Evolutionary conservation across 2,797 vertebrate species (phyloP), one percentile per base, ranked within the genome.

Genomic region (Salarias fasciatus): DNA sequence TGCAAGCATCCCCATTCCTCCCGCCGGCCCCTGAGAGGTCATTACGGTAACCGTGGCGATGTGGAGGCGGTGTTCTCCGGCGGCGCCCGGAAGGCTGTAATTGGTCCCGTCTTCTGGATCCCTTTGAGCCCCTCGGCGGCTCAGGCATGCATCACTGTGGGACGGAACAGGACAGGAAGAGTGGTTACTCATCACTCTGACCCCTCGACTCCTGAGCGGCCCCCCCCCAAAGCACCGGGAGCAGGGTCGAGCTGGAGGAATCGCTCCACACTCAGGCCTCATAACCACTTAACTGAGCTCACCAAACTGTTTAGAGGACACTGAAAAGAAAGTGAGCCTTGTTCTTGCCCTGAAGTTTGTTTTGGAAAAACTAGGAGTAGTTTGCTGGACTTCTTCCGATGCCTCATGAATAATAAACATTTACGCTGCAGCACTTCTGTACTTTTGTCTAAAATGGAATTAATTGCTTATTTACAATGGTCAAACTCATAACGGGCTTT

Each of bases 41-140:
- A 79, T 87, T 88, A 89, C 31, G 49, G 72, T 75, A 74, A 72
- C 81, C 41, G 37, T 55, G 18, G 75, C 53, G 54, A 75, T 76
- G 72, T 53, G 50, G 53, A 64, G 72, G 69, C 58, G 64, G 63
- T 52, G 60, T 58, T 72, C 79, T 63, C 69, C 12, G 12, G 56
- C 1, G 53, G 35, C 35, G 66, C 64, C 80, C 69, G 52, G 38
- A 43, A 63, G 58, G 53, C 70, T 73, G 55, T 89, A 87, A 88
- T 90, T 90, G 79, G 81, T 75, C 72, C 74, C 68, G 11, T 84
- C 66, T 77, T 69, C 68, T 77, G 63, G 43, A 75, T 54, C 33
- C 50, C 59, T 63, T 33, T 14, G 64, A 71, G 72, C 62, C 69
- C 60, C 56, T 69, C 56, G 38, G 69, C 45, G 54, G 29, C 54